phyloP scores from a whole-genome alignment of 2,113 vertebrate species.

The Poeciliopsis prolifica region DNA sequence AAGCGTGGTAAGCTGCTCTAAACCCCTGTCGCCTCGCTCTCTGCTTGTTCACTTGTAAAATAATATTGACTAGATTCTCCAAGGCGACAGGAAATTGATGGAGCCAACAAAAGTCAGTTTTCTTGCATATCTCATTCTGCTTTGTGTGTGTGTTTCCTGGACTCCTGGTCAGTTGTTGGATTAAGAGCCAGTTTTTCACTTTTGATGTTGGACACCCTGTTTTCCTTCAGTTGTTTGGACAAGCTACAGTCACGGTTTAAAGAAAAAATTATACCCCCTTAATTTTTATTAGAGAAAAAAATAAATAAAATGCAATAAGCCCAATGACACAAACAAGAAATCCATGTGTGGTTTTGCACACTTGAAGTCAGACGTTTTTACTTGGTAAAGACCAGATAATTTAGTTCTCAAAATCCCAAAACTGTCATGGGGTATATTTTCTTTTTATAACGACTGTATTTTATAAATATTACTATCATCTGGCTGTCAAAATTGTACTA shows the following conservation, averaged over 20 bases:
- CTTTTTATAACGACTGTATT: slow-evolving; percentile 3
- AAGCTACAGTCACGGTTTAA: background rate
- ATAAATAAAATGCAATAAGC: too few species aligned
- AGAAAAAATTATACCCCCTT: background rate
- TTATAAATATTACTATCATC: slow-evolving; percentile 12
- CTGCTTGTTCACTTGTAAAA: slow-evolving; percentile 27
- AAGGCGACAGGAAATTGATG: slow-evolving; percentile 31
- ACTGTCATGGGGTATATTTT: background rate
- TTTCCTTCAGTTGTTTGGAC: background rate
- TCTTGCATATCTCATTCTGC: slow-evolving; percentile 2
- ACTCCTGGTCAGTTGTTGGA: background rate
- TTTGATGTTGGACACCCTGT: slow-evolving; percentile 2
- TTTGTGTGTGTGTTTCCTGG: slow-evolving; percentile 13
- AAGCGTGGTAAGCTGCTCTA: slow-evolving; percentile 14
- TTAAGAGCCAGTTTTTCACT: slow-evolving; percentile 10
- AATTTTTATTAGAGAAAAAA: too few species aligned
- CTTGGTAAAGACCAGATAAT: too few species aligned
- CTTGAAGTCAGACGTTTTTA: too few species aligned
- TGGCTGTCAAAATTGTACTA: slow-evolving; percentile 6
- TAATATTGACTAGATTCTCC: slow-evolving; percentile 29
- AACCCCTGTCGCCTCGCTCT: background rate
- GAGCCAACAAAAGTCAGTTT: slow-evolving; percentile 18
- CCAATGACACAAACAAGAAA: too few species aligned
- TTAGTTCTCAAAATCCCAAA: too few species aligned
- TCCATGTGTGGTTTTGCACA: too few species aligned